Percentiles rank a stretch among this genome's conserved stretches.
These are phyloP conservation scores for Artibeus jamaicensis DNA, from an alignment of 2,797 vertebrate species.

Conservation along the genomic window DNA sequence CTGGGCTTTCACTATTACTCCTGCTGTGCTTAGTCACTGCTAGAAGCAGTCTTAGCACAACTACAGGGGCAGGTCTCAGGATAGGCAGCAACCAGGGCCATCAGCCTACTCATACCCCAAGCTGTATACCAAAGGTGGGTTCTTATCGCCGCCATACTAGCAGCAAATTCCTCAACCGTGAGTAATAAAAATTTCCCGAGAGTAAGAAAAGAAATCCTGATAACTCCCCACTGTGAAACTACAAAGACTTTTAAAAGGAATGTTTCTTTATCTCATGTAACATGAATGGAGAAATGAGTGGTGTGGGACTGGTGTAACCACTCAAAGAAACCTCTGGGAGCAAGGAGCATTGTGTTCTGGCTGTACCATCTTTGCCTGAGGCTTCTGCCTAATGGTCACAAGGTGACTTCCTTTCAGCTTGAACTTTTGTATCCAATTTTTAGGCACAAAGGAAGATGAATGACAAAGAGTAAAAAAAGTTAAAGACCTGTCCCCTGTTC, in stretches of 20 bases:
- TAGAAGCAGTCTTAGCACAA: background rate
- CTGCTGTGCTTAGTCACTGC: background rate
- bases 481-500: background rate
- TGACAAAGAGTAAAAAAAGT: background rate
- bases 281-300: background rate
- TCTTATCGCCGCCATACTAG: background rate
- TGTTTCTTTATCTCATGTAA: background rate
- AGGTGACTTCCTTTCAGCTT: background rate
- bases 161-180: background rate
- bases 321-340: background rate
- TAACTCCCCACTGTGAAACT: background rate
- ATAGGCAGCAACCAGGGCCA: background rate
- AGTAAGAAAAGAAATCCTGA: background rate
- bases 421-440: background rate
- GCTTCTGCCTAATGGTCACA: background rate
- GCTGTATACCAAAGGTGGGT: background rate
- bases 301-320: background rate
- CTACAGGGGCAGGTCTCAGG: background rate
- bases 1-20: background rate
- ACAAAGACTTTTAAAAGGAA: background rate
- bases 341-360: background rate
- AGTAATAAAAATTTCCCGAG: background rate
- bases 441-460: background rate
- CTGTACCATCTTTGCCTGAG: background rate
- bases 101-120: background rate